Evolutionary conservation across 2,113 vertebrate species (phyloP), one percentile per base, ranked within the genome.

Genomic region (Bos javanicus): DNA sequence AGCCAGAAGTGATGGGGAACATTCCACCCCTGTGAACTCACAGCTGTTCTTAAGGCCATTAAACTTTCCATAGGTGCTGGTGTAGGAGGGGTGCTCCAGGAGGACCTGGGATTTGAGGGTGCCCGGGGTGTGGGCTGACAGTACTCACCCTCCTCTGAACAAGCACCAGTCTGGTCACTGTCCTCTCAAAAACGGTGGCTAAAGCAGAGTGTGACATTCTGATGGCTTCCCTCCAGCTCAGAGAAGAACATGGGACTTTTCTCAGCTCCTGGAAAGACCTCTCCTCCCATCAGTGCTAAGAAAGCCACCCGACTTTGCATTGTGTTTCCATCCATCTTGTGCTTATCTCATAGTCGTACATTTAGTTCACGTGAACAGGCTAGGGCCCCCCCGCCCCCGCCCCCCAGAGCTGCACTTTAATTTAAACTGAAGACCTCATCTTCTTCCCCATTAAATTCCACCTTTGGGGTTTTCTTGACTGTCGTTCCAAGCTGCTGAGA

Each of bases 361-460:
- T 8, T 30, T 74, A 56, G 60, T 71, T 54, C 30, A 50, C 17
- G 19, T 28, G 59, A 60, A 26, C 64, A 59, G 57, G 46, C 33
- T 6, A n/a, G 30, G 39, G 3, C 11, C 48, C 13, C 46, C 13
- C 57, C 10, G 2, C 9, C 57, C 54, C 21, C 0, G 7, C 19
- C 39, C 23, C 28, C 48, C 62, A 90, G 84, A 43, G 54, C 62
- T 87, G 48, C 54, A 91, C n/a, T 60, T 95, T 85, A 90, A 76
- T 96, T 25, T 80, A 84, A 95, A 91, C 36, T 36, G 81, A 95
- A 83, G 52, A 84, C 12, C 43, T 81, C 74, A 33, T 11, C 83
- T 64, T 89, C 90, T 80, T 67, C 19, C 46, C 25, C 90, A 90
- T 84, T 95, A 82, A 89, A 96, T 95, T 89, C 92, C 64, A 92